phyloP scores from a whole-genome alignment of 2,888 invertebrate genomes.

The Chirona hameri region DNA sequence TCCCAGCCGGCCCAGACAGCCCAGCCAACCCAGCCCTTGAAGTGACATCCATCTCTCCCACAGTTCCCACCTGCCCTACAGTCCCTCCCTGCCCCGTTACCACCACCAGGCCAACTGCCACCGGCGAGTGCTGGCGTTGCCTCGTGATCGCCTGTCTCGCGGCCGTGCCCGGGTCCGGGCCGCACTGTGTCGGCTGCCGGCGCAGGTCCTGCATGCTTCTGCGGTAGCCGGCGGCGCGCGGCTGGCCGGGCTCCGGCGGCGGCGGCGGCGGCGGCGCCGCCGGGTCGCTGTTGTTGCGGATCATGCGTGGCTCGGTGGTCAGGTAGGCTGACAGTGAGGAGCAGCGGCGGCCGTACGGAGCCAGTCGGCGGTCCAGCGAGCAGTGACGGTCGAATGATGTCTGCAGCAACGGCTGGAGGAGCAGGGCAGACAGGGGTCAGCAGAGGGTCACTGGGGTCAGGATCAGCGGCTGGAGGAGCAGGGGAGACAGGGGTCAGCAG shows the following conservation, averaged over 20 bases:
- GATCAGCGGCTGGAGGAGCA: no score
- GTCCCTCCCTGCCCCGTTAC: no score
- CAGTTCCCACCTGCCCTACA: no score
- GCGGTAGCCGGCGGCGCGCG: neutral
- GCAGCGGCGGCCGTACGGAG: slow-evolving; percentile 49
- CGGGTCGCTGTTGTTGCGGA: slow-evolving; percentile 4
- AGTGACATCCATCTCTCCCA: no score
- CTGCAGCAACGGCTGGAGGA: slow-evolving; percentile 42
- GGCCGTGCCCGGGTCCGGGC: neutral
- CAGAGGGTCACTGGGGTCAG: no score
- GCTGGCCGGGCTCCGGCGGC: neutral
- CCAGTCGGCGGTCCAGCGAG: slow-evolving; percentile 44
- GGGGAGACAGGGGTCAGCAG: no score
- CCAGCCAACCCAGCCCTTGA: no score
- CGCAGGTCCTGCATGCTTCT: neutral
- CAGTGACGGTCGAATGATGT: slow-evolving; percentile 45
- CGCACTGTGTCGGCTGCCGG: neutral
- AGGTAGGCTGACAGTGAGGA: slow-evolving; percentile 43
- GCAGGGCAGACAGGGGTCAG: no score
- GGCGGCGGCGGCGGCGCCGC: neutral
- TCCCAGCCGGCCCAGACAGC: neutral
- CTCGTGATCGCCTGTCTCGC: neutral
- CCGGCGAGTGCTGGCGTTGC: neutral
- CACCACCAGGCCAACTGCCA: no score
- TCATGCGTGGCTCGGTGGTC: neutral